A percentile compares a stretch with the other conserved stretches of the same genome.
phyloP scores from a whole-genome alignment of 2,888 invertebrate species.

The Bombylius major region DNA sequence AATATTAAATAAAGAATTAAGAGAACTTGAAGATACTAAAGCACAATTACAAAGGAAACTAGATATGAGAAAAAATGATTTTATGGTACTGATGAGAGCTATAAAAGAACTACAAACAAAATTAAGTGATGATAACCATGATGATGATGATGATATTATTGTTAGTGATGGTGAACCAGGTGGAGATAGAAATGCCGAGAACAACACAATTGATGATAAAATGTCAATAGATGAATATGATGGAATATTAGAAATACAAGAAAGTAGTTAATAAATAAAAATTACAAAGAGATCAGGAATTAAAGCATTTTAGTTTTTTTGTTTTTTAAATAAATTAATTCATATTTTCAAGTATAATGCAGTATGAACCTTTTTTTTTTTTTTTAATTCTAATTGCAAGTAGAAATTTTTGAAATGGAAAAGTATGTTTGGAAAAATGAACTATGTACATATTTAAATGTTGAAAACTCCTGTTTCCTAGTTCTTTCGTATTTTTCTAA shows the following conservation, averaged over 20 bases:
- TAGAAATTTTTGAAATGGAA: too few relatives aligned
- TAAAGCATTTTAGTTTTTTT: too few relatives aligned
- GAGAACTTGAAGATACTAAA: conserved; percentile 54
- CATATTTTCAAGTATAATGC: too few relatives aligned
- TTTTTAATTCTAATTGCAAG: too few relatives aligned
- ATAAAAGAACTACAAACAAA: conserved; percentile 69
- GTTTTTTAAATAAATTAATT: too few relatives aligned
- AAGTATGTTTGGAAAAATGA: too few relatives aligned
- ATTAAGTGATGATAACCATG: conserved; percentile 56
- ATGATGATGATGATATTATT: conserved; percentile 39
- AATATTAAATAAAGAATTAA: conserved; percentile 59
- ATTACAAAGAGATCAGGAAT: too few relatives aligned
- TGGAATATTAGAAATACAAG: neutral
- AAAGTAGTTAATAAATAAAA: neutral
- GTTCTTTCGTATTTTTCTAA: too few relatives aligned
- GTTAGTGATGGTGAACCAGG: conserved; percentile 13
- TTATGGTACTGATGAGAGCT: conserved; percentile 75
- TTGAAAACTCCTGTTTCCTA: too few relatives aligned
- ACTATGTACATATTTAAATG: too few relatives aligned
- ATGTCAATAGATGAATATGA: conserved; percentile 1
- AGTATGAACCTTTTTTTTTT: too few relatives aligned
- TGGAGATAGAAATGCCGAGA: conserved; percentile 9
- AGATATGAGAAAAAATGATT: conserved; percentile 75
- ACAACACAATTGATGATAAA: conserved; percentile 13
- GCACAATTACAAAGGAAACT: conserved; percentile 63